A percentile compares a stretch with the other conserved stretches of the same genome.
These are phyloP conservation scores for Oscheius sp. DNA, from an alignment of 2,888 invertebrate species.

Conservation along the genomic window DNA sequence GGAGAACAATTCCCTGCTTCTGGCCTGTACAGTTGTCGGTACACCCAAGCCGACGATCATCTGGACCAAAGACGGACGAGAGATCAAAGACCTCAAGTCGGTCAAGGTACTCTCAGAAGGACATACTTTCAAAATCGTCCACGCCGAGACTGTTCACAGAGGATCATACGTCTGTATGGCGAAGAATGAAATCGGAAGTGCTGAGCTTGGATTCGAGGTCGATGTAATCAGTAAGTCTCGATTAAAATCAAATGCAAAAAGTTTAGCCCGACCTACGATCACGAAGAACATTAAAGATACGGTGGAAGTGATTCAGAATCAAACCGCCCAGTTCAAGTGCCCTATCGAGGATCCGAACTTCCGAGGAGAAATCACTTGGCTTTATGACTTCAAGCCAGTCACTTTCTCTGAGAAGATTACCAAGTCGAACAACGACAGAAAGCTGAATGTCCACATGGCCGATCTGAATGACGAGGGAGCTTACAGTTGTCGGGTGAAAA, in stretches of 20 bases:
- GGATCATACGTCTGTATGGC: constrained; percentile 63
- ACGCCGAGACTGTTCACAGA: constrained; percentile 55
- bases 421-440: constrained; percentile 43
- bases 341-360: constrained; percentile 65
- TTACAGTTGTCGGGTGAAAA: constrained; percentile 67
- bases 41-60: constrained; percentile 75
- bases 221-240: constrained; percentile 75
- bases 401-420: constrained; percentile 32
- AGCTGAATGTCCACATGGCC: constrained; percentile 49
- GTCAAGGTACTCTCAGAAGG: constrained; percentile 64
- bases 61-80: constrained; percentile 74
- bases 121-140: constrained; percentile 69
- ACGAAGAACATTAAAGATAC: constrained; percentile 67
- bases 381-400: constrained; percentile 47
- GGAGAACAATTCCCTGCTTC: constrained; percentile 74
- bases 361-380: constrained; percentile 65
- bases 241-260: neutral
- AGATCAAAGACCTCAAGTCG: constrained; percentile 49
- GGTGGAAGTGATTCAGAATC: constrained; percentile 74
- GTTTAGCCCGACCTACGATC: constrained; percentile 77
- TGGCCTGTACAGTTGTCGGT: constrained; percentile 76
- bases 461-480: constrained; percentile 62
- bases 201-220: constrained; percentile 76
- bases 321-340: constrained; percentile 75
- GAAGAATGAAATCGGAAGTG: constrained; percentile 66